A percentile compares a stretch with the other conserved stretches of the same genome.
phyloP scores from a whole-genome alignment of 2,113 vertebrate species.

The Neomonachus schauinslandi region DNA sequence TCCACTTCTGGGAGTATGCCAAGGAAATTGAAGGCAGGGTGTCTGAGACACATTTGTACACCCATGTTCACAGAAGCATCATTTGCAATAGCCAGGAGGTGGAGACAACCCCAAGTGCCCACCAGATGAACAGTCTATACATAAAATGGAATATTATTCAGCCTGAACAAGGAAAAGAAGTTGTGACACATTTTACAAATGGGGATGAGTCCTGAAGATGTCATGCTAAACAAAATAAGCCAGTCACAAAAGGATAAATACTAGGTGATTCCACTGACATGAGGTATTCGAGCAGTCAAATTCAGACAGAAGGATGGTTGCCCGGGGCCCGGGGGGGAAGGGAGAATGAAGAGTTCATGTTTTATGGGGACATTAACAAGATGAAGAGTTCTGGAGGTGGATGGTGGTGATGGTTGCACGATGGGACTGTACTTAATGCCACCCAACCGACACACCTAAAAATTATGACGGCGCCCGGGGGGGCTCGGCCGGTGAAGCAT shows the following conservation, averaged over 20 bases:
- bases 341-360: not conserved
- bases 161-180: not conserved
- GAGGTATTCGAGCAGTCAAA: not conserved
- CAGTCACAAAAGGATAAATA: not conserved
- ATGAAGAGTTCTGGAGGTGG: not conserved
- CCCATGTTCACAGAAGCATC: not conserved
- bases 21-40: not conserved
- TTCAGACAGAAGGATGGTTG: not conserved
- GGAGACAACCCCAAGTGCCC: not conserved
- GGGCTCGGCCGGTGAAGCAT: not conserved
- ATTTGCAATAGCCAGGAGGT: not conserved
- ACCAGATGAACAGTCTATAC: not conserved
- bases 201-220: not conserved
- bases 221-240: not conserved
- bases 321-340: accelerated
- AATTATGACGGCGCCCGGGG: not conserved
- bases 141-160: not conserved
- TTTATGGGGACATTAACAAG: not conserved
- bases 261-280: not conserved
- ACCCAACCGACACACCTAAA: not conserved
- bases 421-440: not conserved
- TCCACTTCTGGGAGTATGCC: not conserved
- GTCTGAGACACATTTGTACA: not conserved
- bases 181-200: not conserved
- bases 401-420: not conserved